Percentiles rank a stretch among this genome's conserved stretches.
phyloP scores from a whole-genome alignment of 2,888 invertebrate species.

The Drepanosiphum platanoidis region DNA sequence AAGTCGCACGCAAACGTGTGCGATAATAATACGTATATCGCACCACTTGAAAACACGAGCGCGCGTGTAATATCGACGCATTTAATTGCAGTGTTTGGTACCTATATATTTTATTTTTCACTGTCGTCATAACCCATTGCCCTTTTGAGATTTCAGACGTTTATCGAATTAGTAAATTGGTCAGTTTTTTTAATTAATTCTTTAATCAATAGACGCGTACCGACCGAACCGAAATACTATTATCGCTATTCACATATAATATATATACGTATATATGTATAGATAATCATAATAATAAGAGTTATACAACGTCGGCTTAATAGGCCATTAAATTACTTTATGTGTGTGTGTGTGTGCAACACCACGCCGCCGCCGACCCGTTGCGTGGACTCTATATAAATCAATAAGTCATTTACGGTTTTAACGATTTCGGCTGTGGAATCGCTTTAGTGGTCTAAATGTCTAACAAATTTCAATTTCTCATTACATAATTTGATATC shows the following conservation, averaged over 20 bases:
- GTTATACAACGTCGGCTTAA: not conserved
- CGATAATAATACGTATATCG: not conserved
- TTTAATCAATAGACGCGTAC: not conserved
- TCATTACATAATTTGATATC: not conserved
- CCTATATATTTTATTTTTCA: not conserved
- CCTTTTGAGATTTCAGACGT: not conserved
- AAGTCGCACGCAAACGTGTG: not conserved
- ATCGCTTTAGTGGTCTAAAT: not conserved
- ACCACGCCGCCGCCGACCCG: not conserved
- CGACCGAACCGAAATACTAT: not conserved
- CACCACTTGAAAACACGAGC: not conserved
- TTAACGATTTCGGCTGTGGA: not conserved
- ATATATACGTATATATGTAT: no score
- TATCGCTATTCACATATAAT: no score
- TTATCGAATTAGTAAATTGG: slow-evolving; percentile 10
- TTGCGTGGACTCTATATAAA: slow-evolving; percentile 12
- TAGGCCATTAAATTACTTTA: not conserved
- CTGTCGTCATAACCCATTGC: not conserved
- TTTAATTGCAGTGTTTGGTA: not conserved
- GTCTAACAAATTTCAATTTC: not conserved
- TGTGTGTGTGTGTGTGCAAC: not conserved
- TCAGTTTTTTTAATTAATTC: slow-evolving; percentile 26
- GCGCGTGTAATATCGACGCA: not conserved
- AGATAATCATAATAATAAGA: not conserved
- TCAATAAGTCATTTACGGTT: not conserved